phyloP scores from a whole-genome alignment of 2,797 vertebrate species.

The Cryptoprocta ferox region DNA sequence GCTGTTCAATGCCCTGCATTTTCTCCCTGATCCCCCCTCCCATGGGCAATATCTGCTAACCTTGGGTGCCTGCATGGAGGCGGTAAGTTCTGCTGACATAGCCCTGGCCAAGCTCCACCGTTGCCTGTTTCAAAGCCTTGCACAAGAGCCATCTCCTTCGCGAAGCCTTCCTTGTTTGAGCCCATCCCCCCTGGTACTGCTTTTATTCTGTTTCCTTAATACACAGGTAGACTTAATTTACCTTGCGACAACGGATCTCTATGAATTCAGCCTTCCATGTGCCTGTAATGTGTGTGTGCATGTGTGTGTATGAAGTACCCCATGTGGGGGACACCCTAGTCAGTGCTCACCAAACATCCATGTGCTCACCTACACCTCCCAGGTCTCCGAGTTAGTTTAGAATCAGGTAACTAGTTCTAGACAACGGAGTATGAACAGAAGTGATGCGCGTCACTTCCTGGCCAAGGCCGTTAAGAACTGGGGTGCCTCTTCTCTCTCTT shows the following conservation, averaged over 20 bases:
- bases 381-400: background rate
- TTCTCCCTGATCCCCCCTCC: background rate
- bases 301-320: background rate
- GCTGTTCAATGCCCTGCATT: background rate
- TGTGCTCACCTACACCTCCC: background rate
- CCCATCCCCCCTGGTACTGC: background rate
- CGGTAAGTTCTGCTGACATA: background rate
- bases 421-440: background rate
- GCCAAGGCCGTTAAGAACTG: background rate
- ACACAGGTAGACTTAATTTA: background rate
- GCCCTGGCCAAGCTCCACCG: background rate
- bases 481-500: background rate
- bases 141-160: background rate
- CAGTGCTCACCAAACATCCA: background rate
- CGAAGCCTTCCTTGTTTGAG: background rate
- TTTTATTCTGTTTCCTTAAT: background rate
- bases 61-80: background rate
- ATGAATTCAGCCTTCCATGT: background rate
- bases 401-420: background rate
- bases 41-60: background rate
- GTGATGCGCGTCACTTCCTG: background rate
- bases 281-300: background rate
- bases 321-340: background rate
- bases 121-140: background rate
- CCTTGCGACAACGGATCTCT: background rate